These are phyloP conservation scores for Macrocentrus cingulum DNA, from an alignment of 1,140 invertebrate species.

Conservation along the genomic window DNA sequence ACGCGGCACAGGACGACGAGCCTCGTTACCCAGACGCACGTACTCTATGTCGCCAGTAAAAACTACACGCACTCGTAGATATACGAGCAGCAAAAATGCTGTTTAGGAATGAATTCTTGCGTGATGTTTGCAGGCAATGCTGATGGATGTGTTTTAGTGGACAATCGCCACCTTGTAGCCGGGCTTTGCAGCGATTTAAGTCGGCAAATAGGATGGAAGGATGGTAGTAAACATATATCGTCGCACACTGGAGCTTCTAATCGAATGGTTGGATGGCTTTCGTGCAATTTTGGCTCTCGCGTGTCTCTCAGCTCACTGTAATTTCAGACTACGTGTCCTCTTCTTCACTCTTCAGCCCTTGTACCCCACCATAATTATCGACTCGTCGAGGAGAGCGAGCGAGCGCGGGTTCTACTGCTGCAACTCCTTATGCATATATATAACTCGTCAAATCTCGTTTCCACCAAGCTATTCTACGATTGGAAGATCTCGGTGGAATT, in stretches of 20 bases:
- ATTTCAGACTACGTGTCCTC: constrained; percentile 15
- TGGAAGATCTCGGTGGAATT: too few species aligned
- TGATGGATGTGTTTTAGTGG: constrained; percentile 16
- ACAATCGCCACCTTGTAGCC: too few species aligned
- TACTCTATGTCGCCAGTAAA: constrained; percentile 9
- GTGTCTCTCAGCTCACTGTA: constrained; percentile 13
- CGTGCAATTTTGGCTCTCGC: constrained; percentile 15
- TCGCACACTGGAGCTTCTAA: constrained; percentile 9
- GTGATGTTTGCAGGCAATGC: background rate
- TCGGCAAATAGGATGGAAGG: too few species aligned
- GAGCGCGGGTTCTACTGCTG: constrained; percentile 12
- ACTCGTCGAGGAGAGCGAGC: constrained; percentile 2
- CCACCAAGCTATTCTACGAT: too few species aligned
- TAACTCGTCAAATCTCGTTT: too few species aligned
- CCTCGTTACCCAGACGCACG: constrained; percentile 23
- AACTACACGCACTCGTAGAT: background rate
- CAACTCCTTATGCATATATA: too few species aligned
- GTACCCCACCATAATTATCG: constrained; percentile 20
- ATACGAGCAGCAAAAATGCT: background rate
- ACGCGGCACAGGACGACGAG: constrained; percentile 22
- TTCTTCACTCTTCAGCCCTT: background rate
- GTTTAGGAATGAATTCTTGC: background rate
- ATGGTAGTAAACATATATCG: background rate
- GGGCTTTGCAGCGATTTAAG: too few species aligned
- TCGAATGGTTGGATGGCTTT: constrained; percentile 9